Conservation (phyloP, 2,113 vertebrate genomes). For the Noctilio leporinus region DNA sequence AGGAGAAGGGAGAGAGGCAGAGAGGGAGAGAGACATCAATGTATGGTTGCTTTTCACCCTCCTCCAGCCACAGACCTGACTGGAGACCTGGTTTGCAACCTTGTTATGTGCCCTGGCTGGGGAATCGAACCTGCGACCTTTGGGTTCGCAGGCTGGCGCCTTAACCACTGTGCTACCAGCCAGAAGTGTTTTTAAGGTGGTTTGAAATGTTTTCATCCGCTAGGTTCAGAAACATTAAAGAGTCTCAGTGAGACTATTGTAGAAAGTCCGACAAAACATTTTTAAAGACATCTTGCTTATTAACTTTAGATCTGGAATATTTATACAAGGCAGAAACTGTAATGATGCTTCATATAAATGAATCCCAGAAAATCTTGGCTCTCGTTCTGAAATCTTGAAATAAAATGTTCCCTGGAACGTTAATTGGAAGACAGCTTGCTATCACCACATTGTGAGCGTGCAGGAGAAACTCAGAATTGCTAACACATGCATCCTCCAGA, state of each 20-base stretch:
- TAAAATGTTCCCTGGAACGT: conserved; percentile 54
- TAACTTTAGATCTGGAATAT: not conserved
- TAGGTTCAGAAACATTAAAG: not conserved
- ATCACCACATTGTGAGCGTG: conserved; percentile 43
- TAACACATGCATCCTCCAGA: conserved; percentile 44
- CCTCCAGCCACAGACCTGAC: too few relatives aligned
- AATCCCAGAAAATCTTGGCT: conserved; percentile 51
- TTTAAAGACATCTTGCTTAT: not conserved
- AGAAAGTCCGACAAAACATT: not conserved
- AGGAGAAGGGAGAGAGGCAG: too few relatives aligned
- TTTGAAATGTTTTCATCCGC: not conserved
- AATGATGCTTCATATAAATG: not conserved
- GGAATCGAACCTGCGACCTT: too few relatives aligned
- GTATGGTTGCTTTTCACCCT: too few relatives aligned
- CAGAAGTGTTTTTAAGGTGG: not conserved
- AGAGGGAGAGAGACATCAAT: too few relatives aligned
- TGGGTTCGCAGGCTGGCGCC: too few relatives aligned
- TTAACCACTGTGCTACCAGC: too few relatives aligned
- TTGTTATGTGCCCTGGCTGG: too few relatives aligned
- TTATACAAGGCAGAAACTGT: conserved; percentile 2
- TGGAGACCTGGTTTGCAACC: too few relatives aligned
- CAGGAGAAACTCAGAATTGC: conserved; percentile 11
- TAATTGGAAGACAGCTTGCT: conserved; percentile 62
- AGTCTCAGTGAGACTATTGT: not conserved
- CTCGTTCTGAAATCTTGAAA: conserved; percentile 45